Conservation (phyloP, 2,888 invertebrate genomes). For the Trilocha varians region DNA sequence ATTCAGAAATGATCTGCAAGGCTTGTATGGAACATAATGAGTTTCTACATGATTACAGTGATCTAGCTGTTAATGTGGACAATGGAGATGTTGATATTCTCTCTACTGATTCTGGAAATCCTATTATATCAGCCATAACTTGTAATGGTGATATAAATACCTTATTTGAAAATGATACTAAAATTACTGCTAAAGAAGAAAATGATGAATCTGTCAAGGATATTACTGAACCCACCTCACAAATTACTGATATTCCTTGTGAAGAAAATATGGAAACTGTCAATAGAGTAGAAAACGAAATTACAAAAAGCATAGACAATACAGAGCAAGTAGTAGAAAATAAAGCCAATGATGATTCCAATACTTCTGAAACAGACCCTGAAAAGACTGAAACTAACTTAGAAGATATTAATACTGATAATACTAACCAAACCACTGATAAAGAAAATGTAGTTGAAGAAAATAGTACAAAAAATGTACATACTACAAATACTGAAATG, state of each 20-base stretch:
- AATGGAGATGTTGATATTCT: constrained; percentile 30
- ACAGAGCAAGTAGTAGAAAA: constrained; percentile 3
- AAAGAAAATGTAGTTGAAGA: constrained; percentile 4
- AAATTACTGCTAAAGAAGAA: neutral
- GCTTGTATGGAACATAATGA: constrained; percentile 82
- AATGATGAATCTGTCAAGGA: too few relatives aligned
- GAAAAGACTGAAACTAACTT: constrained; percentile 5
- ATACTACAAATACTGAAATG: neutral
- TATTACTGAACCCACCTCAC: constrained; percentile 4
- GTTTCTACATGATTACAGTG: constrained; percentile 82
- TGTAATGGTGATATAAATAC: constrained; percentile 13
- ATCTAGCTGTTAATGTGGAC: constrained; percentile 49
- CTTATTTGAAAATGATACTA: constrained; percentile 10
- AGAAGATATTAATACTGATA: constrained; percentile 1
- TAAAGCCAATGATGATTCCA: constrained; percentile 1
- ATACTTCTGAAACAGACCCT: constrained; percentile 10
- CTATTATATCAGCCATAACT: neutral
- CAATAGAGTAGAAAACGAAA: constrained; percentile 2
- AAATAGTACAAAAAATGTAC: constrained; percentile 3
- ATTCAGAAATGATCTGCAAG: constrained; percentile 88
- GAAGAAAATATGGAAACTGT: constrained; percentile 7
- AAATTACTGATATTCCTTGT: constrained; percentile 1
- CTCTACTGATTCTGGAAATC: constrained; percentile 15
- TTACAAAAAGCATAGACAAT: neutral
- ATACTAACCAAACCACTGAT: constrained; percentile 1